Evolutionary conservation across 1,140 invertebrate genomes (phyloP), one percentile per base, ranked within the genome.

Genomic region (Ooceraea biroi): DNA sequence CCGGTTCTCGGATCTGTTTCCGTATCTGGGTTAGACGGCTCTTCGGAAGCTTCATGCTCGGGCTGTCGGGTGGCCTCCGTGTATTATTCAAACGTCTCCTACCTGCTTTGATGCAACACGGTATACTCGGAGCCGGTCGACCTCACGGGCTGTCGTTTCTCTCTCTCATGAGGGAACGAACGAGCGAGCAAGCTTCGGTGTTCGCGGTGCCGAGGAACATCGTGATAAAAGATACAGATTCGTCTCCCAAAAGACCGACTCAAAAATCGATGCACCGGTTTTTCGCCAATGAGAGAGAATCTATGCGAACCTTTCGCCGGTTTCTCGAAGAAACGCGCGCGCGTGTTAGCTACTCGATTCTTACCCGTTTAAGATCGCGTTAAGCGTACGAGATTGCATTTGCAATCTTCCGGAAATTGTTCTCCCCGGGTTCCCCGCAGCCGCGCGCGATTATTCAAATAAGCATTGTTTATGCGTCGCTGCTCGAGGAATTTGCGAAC

Each of bases 1-100:
- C 86, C 74, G 41, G 68, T 78, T 85, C 41, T 71, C 61, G 48
- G 55, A 85, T 77, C 83, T 60, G 71, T 77, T 61, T 85, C 74
- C 72, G 60, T 36, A 85, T 78, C 48, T 88, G 17, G 77, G 86
- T 88, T 85, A 88, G 74, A 68, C 60, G 30, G 78, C 58, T 72
- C 68, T 88, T 85, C 44, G 72, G 36, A 52, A 85, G 50, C 10
- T 80, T 68, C 71, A 19, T 46, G 46, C 61, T 48, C 22, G 27
- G 19, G 3, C 36, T 41, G 52, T 36, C 65, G 76, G 58, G 12
- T n/a, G 41, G 65, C 19, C 25, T 58, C 10, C 30, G 27, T 83
- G 73, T 66, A 85, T 87, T 80, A 88, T 83, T 90, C 82, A 65
- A 83, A 58, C 72, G 44, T 50, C 72, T 71, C 60, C 27, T 27